Base-by-base conservation (phyloP, 2,797 vertebrate genomes). In the Coluber constrictor region DNA sequence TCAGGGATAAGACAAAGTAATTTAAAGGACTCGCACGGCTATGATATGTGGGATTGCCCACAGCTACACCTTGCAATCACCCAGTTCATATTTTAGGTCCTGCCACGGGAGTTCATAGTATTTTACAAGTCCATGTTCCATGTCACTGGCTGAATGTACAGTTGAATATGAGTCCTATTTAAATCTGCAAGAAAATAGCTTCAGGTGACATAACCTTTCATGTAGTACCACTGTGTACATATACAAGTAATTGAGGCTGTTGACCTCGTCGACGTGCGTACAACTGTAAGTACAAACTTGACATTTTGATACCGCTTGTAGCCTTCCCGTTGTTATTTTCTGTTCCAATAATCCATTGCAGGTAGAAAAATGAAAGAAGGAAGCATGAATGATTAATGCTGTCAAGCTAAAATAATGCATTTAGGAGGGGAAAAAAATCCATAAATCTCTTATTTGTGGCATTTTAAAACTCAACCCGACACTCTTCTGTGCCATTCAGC, bases 221-320 rank as follows among this genome's bases (percentile, higher is more conserved):
- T 99, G 99, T 99, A 98, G 97, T 97, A 96, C 97, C 98, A 97
- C 98, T 97, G 98, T 98, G 98, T 98, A 98, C 98, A 98, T 98
- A 99, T 98, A 99, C 99, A 99, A 99, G 99, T 99, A 99, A 99
- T 99, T 99, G 98, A 99, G 98, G 99, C 99, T 99, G 98, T 99
- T 99, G 99, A 99, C 99, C 99, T 98, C 98, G 98, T 98, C 98
- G 98, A 97, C 97, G 98, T 97, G 98, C 98, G 98, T 98, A 98
- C 97, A 98, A 98, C 98, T 99, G 98, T 99, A 99, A 99, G 98
- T 99, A 99, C 99, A 99, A 99, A 99, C 98, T 98, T 99, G 99
- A 99, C 99, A 99, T 99, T 99, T 99, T 98, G 98, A 99, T 99
- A 98, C 98, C 94, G 98, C 99, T 98, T 98, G 98, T 96, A 98